phyloP scores from a whole-genome alignment of 2,113 vertebrate genomes.

The Corapipo altera region DNA sequence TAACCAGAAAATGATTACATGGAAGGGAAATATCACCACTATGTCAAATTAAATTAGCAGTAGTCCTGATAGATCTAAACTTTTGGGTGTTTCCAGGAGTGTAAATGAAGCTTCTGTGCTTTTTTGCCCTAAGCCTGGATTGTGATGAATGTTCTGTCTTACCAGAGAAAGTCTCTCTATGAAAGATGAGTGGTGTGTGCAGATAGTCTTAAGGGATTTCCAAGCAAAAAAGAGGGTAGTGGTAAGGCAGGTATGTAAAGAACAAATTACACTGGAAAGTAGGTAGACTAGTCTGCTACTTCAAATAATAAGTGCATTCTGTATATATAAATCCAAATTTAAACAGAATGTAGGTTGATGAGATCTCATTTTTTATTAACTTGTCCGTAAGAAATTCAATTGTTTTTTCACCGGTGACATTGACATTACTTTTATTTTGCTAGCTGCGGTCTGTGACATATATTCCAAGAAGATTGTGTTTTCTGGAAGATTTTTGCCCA shows the following conservation, averaged over 20 bases:
- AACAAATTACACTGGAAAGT: background rate
- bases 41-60: background rate
- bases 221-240: background rate
- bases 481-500: background rate
- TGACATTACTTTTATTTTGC: conserved; percentile 11
- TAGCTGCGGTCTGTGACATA: background rate
- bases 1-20: background rate
- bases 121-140: background rate
- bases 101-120: background rate
- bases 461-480: background rate
- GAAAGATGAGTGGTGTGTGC: fast-evolving
- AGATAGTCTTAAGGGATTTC: background rate
- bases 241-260: background rate
- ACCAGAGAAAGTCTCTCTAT: background rate
- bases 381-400: background rate
- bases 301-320: background rate
- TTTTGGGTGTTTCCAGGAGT: background rate
- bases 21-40: background rate
- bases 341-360: background rate
- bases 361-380: conserved; percentile 4
- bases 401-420: background rate
- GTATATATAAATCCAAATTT: background rate
- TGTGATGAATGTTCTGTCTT: background rate
- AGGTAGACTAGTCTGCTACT: background rate
- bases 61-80: background rate